Conservation (phyloP, 2,113 vertebrate species). For the Microcebus griseorufus region DNA sequence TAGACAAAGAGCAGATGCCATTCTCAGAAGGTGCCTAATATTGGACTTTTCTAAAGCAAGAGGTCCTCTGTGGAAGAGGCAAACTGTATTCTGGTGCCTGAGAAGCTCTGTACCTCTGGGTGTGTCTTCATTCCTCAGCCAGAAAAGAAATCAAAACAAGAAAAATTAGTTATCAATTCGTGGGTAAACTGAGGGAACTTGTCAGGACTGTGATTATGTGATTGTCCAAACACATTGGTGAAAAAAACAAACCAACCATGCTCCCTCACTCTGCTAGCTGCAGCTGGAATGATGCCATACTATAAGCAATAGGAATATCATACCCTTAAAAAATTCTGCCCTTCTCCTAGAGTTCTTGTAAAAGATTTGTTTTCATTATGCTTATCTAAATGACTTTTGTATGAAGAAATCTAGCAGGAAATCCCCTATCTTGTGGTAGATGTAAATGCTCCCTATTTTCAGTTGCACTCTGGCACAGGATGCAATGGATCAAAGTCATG, state of each 20-base stretch:
- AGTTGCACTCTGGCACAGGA: not conserved
- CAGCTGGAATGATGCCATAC: not conserved
- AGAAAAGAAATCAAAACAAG: not conserved
- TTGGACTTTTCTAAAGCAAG: not conserved
- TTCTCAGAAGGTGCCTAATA: not conserved
- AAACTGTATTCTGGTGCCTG: not conserved
- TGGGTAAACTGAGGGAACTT: not conserved
- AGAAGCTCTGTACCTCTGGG: not conserved
- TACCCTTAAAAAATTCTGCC: not conserved
- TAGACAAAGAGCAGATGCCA: not conserved
- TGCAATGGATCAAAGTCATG: not conserved
- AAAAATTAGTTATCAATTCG: not conserved
- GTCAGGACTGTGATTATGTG: not conserved
- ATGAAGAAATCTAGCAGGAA: not conserved
- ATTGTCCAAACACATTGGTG: not conserved
- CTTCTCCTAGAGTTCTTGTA: not conserved
- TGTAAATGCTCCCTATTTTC: constrained; percentile 8
- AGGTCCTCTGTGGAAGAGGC: not conserved
- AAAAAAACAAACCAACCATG: not conserved
- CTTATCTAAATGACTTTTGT: not conserved
- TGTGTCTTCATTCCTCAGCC: not conserved
- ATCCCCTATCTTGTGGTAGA: not conserved
- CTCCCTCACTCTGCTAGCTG: not conserved
- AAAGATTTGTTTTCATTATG: not conserved
- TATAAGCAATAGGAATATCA: not conserved